phyloP scores from a whole-genome alignment of 2,113 vertebrate species.

The Callocephalon fimbriatum region DNA sequence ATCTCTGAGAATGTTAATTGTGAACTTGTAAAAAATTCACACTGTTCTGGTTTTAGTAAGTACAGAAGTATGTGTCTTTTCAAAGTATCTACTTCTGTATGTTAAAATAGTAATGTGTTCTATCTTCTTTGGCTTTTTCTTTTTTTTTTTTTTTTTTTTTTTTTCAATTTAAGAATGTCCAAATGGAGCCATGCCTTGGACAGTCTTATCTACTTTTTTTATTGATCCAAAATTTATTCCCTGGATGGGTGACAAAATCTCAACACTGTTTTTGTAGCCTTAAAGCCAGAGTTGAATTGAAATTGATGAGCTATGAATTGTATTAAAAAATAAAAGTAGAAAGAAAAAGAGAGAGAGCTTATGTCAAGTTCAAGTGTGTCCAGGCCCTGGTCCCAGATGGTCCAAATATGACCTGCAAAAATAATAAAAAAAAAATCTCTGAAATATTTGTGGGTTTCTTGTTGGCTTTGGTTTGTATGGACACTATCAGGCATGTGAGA shows the following conservation, averaged over 20 bases:
- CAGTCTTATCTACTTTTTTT: not conserved
- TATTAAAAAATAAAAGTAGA: too few relatives aligned
- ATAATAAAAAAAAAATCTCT: not conserved
- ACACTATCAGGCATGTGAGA: not conserved
- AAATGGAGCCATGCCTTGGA: not conserved
- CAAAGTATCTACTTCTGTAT: accelerated
- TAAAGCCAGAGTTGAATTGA: not conserved
- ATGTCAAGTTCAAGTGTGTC: not conserved
- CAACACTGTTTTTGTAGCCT: not conserved
- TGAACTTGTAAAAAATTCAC: not conserved
- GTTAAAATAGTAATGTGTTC: not conserved
- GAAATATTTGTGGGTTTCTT: not conserved
- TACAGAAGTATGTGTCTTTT: not conserved
- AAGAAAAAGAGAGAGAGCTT: not conserved
- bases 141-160: not conserved
- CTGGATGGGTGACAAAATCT: not conserved
- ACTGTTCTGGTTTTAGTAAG: not conserved
- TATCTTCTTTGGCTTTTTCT: not conserved
- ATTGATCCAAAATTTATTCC: not conserved
- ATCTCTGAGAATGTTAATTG: not conserved
- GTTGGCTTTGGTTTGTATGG: not conserved
- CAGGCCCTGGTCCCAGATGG: not conserved
- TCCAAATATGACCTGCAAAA: not conserved
- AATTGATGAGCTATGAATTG: not conserved
- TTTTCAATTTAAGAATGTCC: not conserved